A percentile compares a stretch with the other conserved stretches of the same genome.
Evolutionary conservation across 2,113 vertebrate species (phyloP).

Genomic region (Trachemys scripta): DNA sequence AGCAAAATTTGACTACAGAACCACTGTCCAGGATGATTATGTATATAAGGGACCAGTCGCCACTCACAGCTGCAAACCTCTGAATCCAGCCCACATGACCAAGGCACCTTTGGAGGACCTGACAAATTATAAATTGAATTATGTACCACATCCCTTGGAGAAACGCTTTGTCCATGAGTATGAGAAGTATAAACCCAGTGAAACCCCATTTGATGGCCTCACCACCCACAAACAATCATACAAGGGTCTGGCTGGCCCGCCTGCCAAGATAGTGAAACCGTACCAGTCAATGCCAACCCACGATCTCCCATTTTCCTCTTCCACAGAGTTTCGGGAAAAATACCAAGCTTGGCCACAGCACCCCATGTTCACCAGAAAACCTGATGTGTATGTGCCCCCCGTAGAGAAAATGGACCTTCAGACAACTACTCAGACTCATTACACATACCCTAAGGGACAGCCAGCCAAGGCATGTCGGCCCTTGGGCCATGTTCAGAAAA

Average conservation of each 20-base stretch:
- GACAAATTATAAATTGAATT: slow-evolving; percentile 80
- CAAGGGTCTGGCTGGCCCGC: slow-evolving; percentile 14
- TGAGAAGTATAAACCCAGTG: slow-evolving; percentile 48
- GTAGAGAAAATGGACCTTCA: slow-evolving; percentile 68
- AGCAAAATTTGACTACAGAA: slow-evolving; percentile 61
- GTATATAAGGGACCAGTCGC: neutral
- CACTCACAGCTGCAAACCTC: slow-evolving; percentile 70
- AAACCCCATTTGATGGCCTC: slow-evolving; percentile 66
- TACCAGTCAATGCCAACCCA: neutral
- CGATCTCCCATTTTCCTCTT: slow-evolving; percentile 27
- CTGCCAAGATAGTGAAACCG: slow-evolving; percentile 53
- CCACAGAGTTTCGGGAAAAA: slow-evolving; percentile 70
- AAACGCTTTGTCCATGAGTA: slow-evolving; percentile 21
- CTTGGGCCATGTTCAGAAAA: neutral
- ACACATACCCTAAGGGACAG: slow-evolving; percentile 40
- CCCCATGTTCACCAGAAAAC: slow-evolving; percentile 21
- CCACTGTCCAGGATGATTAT: slow-evolving; percentile 59
- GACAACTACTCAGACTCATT: slow-evolving; percentile 68
- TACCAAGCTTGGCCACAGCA: slow-evolving; percentile 74
- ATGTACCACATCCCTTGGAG: slow-evolving; percentile 62
- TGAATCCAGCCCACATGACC: neutral
- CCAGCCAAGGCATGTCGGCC: slow-evolving; percentile 44
- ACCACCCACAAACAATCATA: slow-evolving; percentile 74
- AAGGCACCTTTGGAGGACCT: slow-evolving; percentile 61
- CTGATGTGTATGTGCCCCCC: slow-evolving; percentile 24